Percentiles rank a stretch among this genome's conserved stretches.
These are phyloP conservation scores for Pachliopta kotzebuea DNA, from an alignment of 2,888 invertebrate genomes.

Conservation along the genomic window DNA sequence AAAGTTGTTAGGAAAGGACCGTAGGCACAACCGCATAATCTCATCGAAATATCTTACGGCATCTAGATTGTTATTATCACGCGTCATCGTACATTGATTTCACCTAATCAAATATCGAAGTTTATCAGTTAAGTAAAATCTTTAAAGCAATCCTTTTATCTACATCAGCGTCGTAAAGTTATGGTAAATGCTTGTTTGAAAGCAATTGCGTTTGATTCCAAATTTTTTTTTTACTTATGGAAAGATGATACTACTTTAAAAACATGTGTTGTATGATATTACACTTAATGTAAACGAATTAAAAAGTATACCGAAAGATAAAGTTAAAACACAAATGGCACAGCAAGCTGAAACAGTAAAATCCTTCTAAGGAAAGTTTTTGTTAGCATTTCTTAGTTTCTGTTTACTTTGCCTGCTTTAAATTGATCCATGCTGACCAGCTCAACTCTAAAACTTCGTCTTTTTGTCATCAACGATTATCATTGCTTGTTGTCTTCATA, in stretches of 20 bases:
- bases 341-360: not conserved
- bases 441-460: too few species aligned
- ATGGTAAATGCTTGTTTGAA: slow-evolving; percentile 10
- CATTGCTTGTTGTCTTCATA: too few species aligned
- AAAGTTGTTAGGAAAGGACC: slow-evolving; percentile 12
- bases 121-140: slow-evolving; percentile 24
- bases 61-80: slow-evolving; percentile 19
- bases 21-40: not conserved
- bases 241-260: slow-evolving; percentile 17
- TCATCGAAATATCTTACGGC: slow-evolving; percentile 11
- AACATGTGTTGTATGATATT: slow-evolving; percentile 8
- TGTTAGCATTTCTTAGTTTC: too few species aligned
- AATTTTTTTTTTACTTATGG: slow-evolving; percentile 9
- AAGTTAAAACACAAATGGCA: not conserved
- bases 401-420: too few species aligned
- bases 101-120: slow-evolving; percentile 25
- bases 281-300: not conserved
- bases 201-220: slow-evolving; percentile 9
- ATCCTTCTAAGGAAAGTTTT: not conserved
- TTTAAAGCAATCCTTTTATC: slow-evolving; percentile 17
- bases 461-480: too few species aligned
- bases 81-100: slow-evolving; percentile 24
- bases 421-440: too few species aligned
- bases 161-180: slow-evolving; percentile 22
- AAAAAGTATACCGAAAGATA: not conserved